A percentile compares a stretch with the other conserved stretches of the same genome.
Conservation (phyloP, 2,797 vertebrate genomes). For the Hafferia zeledoni region DNA sequence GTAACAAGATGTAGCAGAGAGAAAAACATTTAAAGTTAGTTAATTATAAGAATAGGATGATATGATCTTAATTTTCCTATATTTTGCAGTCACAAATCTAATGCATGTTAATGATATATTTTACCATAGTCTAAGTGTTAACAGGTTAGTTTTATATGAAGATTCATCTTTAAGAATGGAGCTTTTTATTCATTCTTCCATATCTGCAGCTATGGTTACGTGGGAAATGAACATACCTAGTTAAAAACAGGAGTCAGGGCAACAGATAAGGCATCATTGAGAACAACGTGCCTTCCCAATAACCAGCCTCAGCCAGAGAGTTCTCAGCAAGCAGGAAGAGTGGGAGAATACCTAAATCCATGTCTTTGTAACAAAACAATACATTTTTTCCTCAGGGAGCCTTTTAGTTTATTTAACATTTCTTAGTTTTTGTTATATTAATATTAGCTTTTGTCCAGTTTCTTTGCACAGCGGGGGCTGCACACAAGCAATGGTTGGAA, state of each 20-base stretch:
- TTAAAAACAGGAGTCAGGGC: neutral
- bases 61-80: neutral
- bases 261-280: neutral
- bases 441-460: neutral
- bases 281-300: neutral
- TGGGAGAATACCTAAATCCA: neutral
- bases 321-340: neutral
- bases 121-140: neutral
- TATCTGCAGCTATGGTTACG: neutral
- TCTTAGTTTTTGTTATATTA: neutral
- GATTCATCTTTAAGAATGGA: neutral
- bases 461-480: neutral
- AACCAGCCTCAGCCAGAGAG: neutral
- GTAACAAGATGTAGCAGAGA: neutral
- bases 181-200: neutral
- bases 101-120: neutral
- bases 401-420: neutral
- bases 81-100: neutral
- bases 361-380: fast-evolving
- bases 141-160: neutral
- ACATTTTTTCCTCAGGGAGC: neutral
- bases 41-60: neutral
- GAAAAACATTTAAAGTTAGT: neutral
- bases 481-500: neutral
- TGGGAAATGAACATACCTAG: too few relatives aligned